Percentiles rank a stretch among this genome's conserved stretches.
These are phyloP conservation scores for Mellivora capensis DNA, from an alignment of 2,113 vertebrate species.

Conservation along the genomic window DNA sequence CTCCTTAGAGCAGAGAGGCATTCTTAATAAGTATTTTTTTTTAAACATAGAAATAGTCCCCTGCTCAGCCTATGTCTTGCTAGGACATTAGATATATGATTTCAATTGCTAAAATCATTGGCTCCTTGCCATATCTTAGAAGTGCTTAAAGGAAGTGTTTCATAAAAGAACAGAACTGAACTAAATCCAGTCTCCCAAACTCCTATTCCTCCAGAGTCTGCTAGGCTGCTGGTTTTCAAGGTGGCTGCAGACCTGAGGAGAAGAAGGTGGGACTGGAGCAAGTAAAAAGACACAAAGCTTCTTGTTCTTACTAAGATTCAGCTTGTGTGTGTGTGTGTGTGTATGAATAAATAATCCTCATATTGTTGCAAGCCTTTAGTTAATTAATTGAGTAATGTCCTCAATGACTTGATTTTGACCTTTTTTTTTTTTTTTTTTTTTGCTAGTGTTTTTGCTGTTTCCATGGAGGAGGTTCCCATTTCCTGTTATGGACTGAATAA, in stretches of 20 bases:
- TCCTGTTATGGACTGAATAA: not conserved
- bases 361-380: not conserved
- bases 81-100: not conserved
- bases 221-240: not conserved
- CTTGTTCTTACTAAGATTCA: not conserved
- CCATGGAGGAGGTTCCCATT: not conserved
- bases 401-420: not conserved
- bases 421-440: not conserved
- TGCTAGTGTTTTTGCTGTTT: not conserved
- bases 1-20: not conserved
- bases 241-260: not conserved
- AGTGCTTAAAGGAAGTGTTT: not conserved
- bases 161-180: not conserved
- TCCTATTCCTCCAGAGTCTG: not conserved
- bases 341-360: not conserved
- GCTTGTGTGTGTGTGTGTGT: no score
- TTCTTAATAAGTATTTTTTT: not conserved
- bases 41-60: not conserved
- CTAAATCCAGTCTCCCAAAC: not conserved
- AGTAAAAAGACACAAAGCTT: not conserved
- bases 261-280: not conserved
- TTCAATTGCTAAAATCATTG: not conserved
- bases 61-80: not conserved
- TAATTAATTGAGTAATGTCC: not conserved
- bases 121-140: not conserved